Evolutionary conservation across 2,797 vertebrate genomes (phyloP).

Genomic region (Bryconaethiops microstoma): DNA sequence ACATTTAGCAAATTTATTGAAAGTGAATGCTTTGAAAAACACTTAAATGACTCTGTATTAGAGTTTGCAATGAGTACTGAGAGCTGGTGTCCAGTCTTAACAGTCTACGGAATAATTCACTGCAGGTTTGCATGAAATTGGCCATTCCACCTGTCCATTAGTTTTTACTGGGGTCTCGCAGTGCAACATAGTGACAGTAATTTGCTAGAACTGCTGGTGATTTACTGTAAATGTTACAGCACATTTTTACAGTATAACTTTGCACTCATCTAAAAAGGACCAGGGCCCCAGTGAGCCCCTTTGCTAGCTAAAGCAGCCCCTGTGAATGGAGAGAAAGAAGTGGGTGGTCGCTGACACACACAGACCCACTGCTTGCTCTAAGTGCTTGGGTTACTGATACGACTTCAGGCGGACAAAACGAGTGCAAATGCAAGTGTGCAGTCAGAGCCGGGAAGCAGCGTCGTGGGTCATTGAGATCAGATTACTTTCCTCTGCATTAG

Average conservation of each 20-base stretch:
- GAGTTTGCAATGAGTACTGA: too few relatives aligned
- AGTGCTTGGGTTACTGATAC: constrained; percentile 8
- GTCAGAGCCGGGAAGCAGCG: not conserved
- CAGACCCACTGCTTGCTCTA: constrained; percentile 4
- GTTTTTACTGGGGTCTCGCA: not conserved
- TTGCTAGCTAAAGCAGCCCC: not conserved
- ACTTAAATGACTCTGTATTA: too few relatives aligned
- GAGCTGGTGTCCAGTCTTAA: too few relatives aligned
- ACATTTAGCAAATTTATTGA: not conserved
- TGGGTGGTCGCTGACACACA: constrained; percentile 10
- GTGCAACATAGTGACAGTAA: too few relatives aligned
- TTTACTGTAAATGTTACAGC: not conserved
- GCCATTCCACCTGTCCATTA: too few relatives aligned
- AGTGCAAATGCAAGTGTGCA: not conserved
- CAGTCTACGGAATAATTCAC: too few relatives aligned
- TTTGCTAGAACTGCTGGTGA: too few relatives aligned
- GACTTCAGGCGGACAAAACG: constrained; percentile 22
- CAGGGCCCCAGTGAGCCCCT: not conserved
- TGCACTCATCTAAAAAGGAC: not conserved
- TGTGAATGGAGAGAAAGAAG: not conserved
- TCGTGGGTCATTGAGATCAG: not conserved
- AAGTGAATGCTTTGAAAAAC: too few relatives aligned
- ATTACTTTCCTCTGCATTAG: constrained; percentile 1
- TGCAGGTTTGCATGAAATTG: too few relatives aligned
- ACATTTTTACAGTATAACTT: not conserved